These are phyloP conservation scores for Ptychoptera albimana DNA, from an alignment of 2,888 invertebrate genomes.

Conservation along the genomic window DNA sequence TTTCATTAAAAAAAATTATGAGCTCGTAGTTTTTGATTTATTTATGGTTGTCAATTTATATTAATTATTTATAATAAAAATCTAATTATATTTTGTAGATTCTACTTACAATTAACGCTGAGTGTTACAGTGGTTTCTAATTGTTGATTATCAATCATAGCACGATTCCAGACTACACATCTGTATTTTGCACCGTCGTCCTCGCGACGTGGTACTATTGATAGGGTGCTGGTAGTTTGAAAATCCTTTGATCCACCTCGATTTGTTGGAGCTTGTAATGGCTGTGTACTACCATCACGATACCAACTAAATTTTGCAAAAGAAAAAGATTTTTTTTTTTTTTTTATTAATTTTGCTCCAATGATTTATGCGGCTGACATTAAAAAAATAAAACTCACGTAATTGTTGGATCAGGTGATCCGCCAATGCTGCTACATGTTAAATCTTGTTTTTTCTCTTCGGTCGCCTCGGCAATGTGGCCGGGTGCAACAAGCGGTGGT, in stretches of 20 bases:
- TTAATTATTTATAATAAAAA: too few relatives aligned
- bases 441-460: constrained; percentile 64
- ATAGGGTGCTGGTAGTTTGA: constrained; percentile 58
- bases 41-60: too few relatives aligned
- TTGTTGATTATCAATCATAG: constrained; percentile 66
- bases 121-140: constrained; percentile 64
- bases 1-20: too few relatives aligned
- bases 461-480: constrained; percentile 59
- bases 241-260: constrained; percentile 58
- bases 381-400: constrained; percentile 33
- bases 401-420: constrained; percentile 79
- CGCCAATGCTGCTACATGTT: constrained; percentile 69
- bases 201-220: constrained; percentile 60
- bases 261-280: constrained; percentile 50
- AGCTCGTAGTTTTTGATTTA: too few relatives aligned
- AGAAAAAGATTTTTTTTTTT: constrained; percentile 1
- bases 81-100: not conserved
- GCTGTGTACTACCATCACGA: constrained; percentile 57
- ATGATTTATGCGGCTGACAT: not conserved
- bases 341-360: not conserved
- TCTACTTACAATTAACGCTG: constrained; percentile 75
- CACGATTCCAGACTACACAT: constrained; percentile 80
- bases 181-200: constrained; percentile 73
- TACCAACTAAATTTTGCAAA: constrained; percentile 45
- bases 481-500: constrained; percentile 61